A percentile compares a stretch with the other conserved stretches of the same genome.
phyloP scores from a whole-genome alignment of 2,888 invertebrate species.

The Agriotes lineatus region DNA sequence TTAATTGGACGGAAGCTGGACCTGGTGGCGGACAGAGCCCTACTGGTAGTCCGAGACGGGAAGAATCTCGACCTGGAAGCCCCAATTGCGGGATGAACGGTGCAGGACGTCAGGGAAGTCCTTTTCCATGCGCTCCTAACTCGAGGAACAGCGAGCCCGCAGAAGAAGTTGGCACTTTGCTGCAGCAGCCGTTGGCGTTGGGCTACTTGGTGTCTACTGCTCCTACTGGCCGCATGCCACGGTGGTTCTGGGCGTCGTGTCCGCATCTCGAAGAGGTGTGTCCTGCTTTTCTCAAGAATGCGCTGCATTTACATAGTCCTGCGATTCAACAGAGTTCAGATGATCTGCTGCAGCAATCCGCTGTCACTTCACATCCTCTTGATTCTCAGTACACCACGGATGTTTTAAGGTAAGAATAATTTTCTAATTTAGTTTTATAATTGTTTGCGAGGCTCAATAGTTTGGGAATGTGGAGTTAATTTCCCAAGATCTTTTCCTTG shows the following conservation, averaged over 20 bases:
- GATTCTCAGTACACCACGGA: constrained; percentile 98
- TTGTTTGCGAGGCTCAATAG: constrained; percentile 37
- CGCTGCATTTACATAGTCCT: constrained; percentile 94
- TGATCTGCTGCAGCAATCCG: constrained; percentile 84
- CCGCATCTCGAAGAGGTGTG: constrained; percentile 92
- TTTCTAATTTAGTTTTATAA: constrained; percentile 46
- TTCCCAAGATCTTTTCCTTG: constrained; percentile 42
- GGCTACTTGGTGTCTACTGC: constrained; percentile 99
- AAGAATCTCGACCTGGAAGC: constrained; percentile 69
- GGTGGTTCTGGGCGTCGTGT: constrained; percentile 98
- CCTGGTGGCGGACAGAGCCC: constrained; percentile 72
- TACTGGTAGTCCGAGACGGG: constrained; percentile 68
- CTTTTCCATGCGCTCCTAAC: constrained; percentile 67
- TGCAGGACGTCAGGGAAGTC: constrained; percentile 64
- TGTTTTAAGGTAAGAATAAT: constrained; percentile 84
- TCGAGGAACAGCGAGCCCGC: constrained; percentile 60
- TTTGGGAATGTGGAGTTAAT: constrained; percentile 24
- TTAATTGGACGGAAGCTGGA: constrained; percentile 76
- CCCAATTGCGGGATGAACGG: constrained; percentile 66
- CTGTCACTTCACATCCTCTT: constrained; percentile 89
- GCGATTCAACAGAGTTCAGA: constrained; percentile 90
- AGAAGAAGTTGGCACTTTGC: constrained; percentile 76
- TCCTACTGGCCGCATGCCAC: constrained; percentile 91
- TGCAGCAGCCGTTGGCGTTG: constrained; percentile 97
- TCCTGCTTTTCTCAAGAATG: constrained; percentile 95